Percentiles rank a stretch among this genome's conserved stretches.
Evolutionary conservation across 2,797 vertebrate species (phyloP).

Genomic region (Tauraco hartlaubi): DNA sequence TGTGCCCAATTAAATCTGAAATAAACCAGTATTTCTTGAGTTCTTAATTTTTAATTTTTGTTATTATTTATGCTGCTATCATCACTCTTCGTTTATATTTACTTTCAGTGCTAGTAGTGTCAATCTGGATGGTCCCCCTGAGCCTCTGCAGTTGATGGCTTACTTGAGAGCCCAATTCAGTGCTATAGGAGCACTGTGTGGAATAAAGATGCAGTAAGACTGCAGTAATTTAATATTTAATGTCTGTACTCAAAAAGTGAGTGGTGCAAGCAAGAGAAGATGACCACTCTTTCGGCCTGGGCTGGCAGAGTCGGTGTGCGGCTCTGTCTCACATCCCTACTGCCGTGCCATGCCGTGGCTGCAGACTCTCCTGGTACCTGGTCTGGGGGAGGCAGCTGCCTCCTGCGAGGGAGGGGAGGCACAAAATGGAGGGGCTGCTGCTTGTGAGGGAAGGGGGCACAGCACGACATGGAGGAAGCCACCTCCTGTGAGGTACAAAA

Average conservation of each 20-base stretch:
- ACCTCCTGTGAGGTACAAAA: neutral
- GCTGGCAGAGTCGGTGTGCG: accelerated
- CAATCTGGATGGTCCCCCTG: neutral
- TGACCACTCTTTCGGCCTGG: accelerated
- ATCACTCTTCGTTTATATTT: neutral
- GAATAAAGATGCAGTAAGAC: neutral
- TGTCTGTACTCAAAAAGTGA: neutral
- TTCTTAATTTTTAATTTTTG: accelerated
- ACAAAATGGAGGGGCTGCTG: neutral
- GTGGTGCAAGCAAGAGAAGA: neutral
- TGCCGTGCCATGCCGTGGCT: neutral
- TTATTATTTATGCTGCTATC: neutral
- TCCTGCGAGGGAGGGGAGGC: neutral
- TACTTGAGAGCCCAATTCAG: neutral
- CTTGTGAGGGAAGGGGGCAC: too few species aligned
- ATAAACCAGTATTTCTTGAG: neutral
- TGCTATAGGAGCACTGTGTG: neutral
- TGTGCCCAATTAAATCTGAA: neutral
- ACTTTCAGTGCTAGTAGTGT: neutral
- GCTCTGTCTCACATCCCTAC: neutral
- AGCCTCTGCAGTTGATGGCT: neutral
- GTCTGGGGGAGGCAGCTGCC: neutral
- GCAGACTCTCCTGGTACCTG: neutral
- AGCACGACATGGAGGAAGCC: neutral
- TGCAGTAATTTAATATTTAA: constrained; percentile 25